These are phyloP conservation scores for Gnathonemus longibarbis DNA, from an alignment of 2,113 vertebrate species.

Conservation along the genomic window DNA sequence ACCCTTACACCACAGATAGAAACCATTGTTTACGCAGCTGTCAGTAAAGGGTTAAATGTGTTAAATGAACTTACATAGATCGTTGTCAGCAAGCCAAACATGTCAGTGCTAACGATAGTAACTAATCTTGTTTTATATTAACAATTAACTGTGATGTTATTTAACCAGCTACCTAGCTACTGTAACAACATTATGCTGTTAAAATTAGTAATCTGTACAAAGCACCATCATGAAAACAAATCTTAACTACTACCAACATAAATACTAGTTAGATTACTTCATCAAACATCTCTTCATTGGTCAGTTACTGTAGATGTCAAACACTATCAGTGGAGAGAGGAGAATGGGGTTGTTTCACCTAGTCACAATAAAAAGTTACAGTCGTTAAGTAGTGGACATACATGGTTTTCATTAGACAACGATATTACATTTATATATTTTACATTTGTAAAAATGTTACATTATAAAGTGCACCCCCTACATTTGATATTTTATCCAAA, in stretches of 20 bases:
- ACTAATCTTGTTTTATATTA: background rate
- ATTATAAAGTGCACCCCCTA: background rate
- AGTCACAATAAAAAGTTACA: background rate
- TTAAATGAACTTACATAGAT: no score
- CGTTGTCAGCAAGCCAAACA: background rate
- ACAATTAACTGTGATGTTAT: background rate
- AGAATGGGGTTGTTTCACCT: background rate
- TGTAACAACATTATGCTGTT: background rate
- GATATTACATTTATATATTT: background rate
- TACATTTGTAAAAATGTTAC: background rate
- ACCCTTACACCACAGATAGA: background rate
- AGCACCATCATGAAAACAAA: constrained; percentile 12
- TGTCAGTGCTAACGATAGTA: background rate
- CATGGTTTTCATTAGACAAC: background rate
- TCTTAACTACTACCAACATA: constrained; percentile 14
- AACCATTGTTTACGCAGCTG: no score
- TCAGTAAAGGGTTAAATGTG: no score
- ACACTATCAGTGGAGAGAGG: background rate
- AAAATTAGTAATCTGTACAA: background rate
- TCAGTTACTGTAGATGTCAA: background rate
- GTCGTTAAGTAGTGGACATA: background rate
- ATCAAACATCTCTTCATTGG: background rate
- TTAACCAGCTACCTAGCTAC: background rate
- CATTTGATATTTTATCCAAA: background rate
- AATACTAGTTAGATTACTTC: background rate